Conservation (phyloP, 2,888 invertebrate species). For the Eupithecia exiguata region DNA sequence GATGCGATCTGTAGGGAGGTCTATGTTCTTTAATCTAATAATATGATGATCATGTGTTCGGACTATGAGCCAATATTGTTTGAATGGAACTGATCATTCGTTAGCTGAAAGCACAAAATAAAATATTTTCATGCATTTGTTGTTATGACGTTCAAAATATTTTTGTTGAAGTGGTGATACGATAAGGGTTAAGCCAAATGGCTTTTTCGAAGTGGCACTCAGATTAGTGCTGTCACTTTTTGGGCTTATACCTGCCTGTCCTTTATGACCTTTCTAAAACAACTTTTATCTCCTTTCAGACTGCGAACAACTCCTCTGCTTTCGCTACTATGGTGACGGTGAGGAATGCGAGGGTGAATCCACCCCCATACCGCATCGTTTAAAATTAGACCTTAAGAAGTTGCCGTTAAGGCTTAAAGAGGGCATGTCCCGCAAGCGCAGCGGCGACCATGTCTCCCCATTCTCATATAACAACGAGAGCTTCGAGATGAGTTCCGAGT, state of each 20-base stretch:
- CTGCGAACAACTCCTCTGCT: slow-evolving; percentile 87
- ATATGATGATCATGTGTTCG: neutral
- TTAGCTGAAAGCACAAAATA: neutral
- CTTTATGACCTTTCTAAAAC: neutral
- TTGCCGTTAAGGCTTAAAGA: slow-evolving; percentile 83
- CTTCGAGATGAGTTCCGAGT: slow-evolving; percentile 80
- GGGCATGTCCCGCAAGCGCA: slow-evolving; percentile 78
- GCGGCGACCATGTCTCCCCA: slow-evolving; percentile 76
- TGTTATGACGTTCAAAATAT: slow-evolving; percentile 25
- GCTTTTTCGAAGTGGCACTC: neutral
- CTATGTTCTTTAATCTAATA: neutral
- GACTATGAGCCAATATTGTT: neutral
- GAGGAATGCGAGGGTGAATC: slow-evolving; percentile 87
- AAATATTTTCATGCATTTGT: neutral
- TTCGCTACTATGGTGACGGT: slow-evolving; percentile 87
- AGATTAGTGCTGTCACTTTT: slow-evolving; percentile 1
- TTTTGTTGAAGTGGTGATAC: neutral
- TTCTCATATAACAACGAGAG: slow-evolving; percentile 81
- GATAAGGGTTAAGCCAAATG: neutral
- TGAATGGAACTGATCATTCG: neutral
- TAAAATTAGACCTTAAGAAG: slow-evolving; percentile 85
- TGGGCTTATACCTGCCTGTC: neutral
- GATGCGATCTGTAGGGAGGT: neutral
- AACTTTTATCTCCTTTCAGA: slow-evolving; percentile 75
- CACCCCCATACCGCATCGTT: slow-evolving; percentile 71